Conservation (phyloP, 2,888 invertebrate genomes). For the Phyllotreta cruciferae region DNA sequence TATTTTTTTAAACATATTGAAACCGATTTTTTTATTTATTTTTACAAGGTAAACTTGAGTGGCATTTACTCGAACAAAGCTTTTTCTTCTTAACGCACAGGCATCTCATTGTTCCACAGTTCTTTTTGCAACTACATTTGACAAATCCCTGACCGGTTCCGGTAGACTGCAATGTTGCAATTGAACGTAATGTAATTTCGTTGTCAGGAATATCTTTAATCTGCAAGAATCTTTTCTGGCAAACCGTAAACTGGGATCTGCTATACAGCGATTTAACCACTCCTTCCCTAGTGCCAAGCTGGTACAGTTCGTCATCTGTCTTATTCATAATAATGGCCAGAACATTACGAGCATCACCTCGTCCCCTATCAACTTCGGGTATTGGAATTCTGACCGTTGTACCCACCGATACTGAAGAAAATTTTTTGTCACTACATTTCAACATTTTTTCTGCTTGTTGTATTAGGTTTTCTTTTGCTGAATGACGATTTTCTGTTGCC, state of each 20-base stretch:
- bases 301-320: not conserved
- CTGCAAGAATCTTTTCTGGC: too few relatives aligned
- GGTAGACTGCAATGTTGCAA: slow-evolving; percentile 11
- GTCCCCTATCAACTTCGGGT: slow-evolving; percentile 34
- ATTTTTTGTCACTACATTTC: slow-evolving; percentile 32
- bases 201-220: too few relatives aligned
- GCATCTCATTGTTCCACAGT: slow-evolving; percentile 5
- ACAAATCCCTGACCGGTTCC: slow-evolving; percentile 7
- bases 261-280: not conserved
- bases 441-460: slow-evolving; percentile 38
- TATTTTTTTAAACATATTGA: too few relatives aligned
- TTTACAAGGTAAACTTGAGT: not conserved
- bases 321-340: not conserved
- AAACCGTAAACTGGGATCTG: not conserved
- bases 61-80: slow-evolving; percentile 5
- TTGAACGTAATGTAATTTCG: not conserved
- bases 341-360: slow-evolving; percentile 25
- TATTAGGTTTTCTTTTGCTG: slow-evolving; percentile 28
- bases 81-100: not conserved
- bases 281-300: not conserved
- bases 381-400: slow-evolving; percentile 35
- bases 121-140: slow-evolving; percentile 12
- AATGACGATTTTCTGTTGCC: not conserved
- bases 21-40: too few relatives aligned
- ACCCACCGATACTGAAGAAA: slow-evolving; percentile 33